Evolutionary conservation across 92 coral and sea anemone genomes (phyloP), one percentile per base, ranked within the genome.

Genomic region (Palythoa heliodiscus): DNA sequence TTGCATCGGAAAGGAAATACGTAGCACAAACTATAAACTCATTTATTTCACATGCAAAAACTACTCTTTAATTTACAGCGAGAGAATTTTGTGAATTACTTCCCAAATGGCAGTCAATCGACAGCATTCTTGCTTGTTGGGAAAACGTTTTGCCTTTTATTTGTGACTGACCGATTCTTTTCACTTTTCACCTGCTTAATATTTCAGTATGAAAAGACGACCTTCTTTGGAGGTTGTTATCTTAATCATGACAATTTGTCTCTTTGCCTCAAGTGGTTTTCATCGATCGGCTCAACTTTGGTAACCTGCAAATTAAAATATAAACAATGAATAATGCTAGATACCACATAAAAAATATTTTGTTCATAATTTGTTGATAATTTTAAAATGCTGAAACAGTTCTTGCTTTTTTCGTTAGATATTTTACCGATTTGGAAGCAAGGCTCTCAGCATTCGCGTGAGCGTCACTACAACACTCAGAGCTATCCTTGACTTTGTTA

Each of bases 241-340:
- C 1, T 72, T 35, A 5, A 72, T 72, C 50, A 39, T 72, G 55
- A 40, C 15, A 39, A n/a, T 12, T 35, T 40, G 54, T 72, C 76
- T 40, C 55, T 72, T 14, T 72, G 76, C 48, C 54, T 72, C 54
- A 72, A 40, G 17, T 72, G 76, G 76, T 40, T 72, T 72, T 72
- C 76, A 43, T 72, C 76, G 14, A 72, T 39, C 7, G 55, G 54
- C 39, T 72, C 76, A 72, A 72, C 54, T 72, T 72, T 72, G 53
- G 76, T 13, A 39, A 72, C 76, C 76, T 72, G 76, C 3, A 72
- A 72, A 43, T 17, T 19, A 16, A 37, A 71, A 71, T 58, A 58
- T 11, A 72, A 39, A 16, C 14, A 72, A 13, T 37, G 15, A 19
- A 72, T 72, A 20, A 38, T 40, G 23, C n/a, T 37, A 71, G 75